Base-by-base conservation (phyloP, 2,797 vertebrate species). In the Vipera ursinii region DNA sequence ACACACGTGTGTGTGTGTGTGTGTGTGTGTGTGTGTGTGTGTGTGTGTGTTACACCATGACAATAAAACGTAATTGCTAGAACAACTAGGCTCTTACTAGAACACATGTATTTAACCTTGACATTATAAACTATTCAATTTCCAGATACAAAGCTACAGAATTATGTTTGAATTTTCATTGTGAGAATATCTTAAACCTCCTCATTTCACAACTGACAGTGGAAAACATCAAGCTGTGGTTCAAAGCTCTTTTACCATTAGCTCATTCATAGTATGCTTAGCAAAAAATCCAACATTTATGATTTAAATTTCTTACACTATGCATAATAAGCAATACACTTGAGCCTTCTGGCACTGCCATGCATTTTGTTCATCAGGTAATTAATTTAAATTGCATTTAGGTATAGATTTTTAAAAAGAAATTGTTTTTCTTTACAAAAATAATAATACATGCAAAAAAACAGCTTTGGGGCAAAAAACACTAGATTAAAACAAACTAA, bases 61-160 rank as follows among this genome's bases (percentile, higher is more conserved):
- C 69, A 92, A 92, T 55, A 73, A 24, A 32, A 92, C 51, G 59
- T 92, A 92, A 63, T 56, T 87, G 51, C 69, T 44, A 87, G 51
- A 61, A 63, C 87, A 91, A 82, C 69, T 28, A 87, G n/a, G 61
- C 61, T 92, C 57, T 92, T 91, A 89, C 7, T 48, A 22, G 48
- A 65, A 89, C 48, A 69, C 44, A 53, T 89, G 7, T 65, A 63
- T 51, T 65, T 51, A 89, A 65, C 14, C 88, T 65, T 89, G 88
- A 48, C 44, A 69, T 90, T 88, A 92, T 90, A 51, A 88, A 90
- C 59, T n/a, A 94, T 91, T 92, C 87, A 94, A 61, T 87, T 90
- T 51, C 88, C 20, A 15, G 48, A 90, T 88, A 86, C 78, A 91
- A 73, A 90, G 90, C 88, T 86, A 86, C 28, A 92, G 69, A 65